Evolutionary conservation across 2,797 vertebrate species (phyloP).

Genomic region (Syncerus caffer): DNA sequence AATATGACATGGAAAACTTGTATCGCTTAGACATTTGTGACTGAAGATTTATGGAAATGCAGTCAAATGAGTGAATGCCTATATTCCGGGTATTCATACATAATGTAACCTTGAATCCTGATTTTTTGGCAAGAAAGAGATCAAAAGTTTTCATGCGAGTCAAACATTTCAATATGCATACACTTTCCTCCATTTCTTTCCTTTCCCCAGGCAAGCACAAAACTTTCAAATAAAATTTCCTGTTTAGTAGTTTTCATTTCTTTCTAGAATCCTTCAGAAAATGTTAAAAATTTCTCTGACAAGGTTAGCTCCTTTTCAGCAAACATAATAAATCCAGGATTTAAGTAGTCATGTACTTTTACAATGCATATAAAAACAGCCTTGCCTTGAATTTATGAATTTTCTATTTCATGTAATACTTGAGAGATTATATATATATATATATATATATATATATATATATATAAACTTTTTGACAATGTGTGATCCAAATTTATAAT

Average conservation of each 20-base stretch:
- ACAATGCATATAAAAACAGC: background rate
- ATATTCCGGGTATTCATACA: background rate
- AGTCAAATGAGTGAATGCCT: background rate
- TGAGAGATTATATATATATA: background rate
- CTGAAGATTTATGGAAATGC: background rate
- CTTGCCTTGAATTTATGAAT: background rate
- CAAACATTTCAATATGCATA: background rate
- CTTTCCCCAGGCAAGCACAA: background rate
- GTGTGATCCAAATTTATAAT: background rate
- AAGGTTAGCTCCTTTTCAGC: constrained; percentile 6
- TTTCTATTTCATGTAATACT: background rate
- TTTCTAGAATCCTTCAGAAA: constrained; percentile 25
- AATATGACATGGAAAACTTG: background rate
- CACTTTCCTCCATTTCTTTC: background rate
- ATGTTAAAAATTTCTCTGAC: background rate
- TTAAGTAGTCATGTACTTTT: background rate
- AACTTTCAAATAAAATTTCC: background rate
- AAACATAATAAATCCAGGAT: constrained; percentile 18
- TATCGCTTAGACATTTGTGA: background rate
- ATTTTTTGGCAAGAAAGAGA: background rate
- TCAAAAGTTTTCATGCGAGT: constrained; percentile 4
- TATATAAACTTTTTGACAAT: background rate
- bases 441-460: too few relatives aligned
- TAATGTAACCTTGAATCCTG: background rate
- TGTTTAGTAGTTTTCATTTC: background rate